A percentile compares a stretch with the other conserved stretches of the same genome.
Conservation (phyloP, 2,888 invertebrate genomes). For the Andrena praecox region DNA sequence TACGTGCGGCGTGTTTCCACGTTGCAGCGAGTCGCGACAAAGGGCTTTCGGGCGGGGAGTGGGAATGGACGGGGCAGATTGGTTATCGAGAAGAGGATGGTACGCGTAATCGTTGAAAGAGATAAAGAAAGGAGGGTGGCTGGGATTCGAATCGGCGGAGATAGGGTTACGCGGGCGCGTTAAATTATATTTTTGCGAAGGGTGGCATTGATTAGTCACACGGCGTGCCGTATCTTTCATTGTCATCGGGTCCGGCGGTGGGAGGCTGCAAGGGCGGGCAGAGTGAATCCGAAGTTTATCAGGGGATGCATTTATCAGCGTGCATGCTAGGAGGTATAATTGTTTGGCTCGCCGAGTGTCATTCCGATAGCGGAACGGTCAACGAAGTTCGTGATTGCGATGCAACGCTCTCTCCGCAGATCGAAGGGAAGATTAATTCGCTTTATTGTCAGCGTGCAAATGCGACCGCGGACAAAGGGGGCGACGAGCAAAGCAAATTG, state of each 20-base stretch:
- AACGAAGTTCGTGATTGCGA: conserved; percentile 67
- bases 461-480: conserved; percentile 57
- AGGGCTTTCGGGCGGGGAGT: not conserved
- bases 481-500: conserved; percentile 64
- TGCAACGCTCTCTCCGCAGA: conserved; percentile 48
- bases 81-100: not conserved
- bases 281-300: conserved; percentile 14
- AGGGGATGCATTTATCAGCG: conserved; percentile 39
- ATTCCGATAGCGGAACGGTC: conserved; percentile 64
- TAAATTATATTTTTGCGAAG: conserved; percentile 25
- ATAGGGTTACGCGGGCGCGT: conserved; percentile 1
- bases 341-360: conserved; percentile 67
- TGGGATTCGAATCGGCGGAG: not conserved
- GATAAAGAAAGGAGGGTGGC: too few relatives aligned
- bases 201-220: conserved; percentile 26
- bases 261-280: not conserved
- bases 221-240: conserved; percentile 28
- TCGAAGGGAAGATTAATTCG: conserved; percentile 72
- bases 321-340: conserved; percentile 56
- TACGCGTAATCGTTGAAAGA: not conserved
- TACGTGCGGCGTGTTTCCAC: not conserved
- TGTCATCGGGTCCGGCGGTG: conserved; percentile 15
- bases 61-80: not conserved
- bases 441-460: conserved; percentile 65
- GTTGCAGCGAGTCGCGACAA: not conserved